Evolutionary conservation across 92 coral and sea anemone species (phyloP), one percentile per base, ranked within the genome.

Genomic region (Pocillopora grandis): DNA sequence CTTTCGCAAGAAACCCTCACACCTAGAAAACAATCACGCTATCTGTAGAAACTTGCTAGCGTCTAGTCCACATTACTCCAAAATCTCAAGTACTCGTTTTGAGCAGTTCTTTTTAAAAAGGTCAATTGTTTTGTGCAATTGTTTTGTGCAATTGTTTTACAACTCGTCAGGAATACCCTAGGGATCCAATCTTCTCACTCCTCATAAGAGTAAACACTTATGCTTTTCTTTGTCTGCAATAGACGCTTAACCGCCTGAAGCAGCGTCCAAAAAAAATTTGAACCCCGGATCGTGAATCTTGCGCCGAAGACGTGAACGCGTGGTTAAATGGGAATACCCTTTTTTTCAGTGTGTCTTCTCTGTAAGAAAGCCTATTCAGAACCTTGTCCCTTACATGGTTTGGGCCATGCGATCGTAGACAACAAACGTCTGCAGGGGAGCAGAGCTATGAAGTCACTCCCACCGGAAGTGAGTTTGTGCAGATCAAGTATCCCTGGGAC

Each of bases 401-500:
- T 83, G 27, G 72, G 71, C 75, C 79, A 74, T 76, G 77, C 76
- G 20, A 42, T 78, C 18, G 52, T 31, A 49, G 66, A 84, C 65
- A 77, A 68, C 76, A 68, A 3, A 17, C 12, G 14, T 56, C 9
- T 82, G 49, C 85, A 91, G 19, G 68, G 57, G 76, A 91, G 90
- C 18, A 89, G 76, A 52, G 96, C 98, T 12, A 67, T 86, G 20
- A 75, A 84, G 21, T 88, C 98, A 70, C 93, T 94, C 72, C 98
- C 95, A 59, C 96, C 88, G 83, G 98, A 90, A 78, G 88, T 96
- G 31, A 92, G 89, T 56, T 87, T 96, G 9, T 96, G 98, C 76
- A 84, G 77, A 70, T 94, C 98, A 64, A 87, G 92, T 72, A 85
- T 96, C 68, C 98, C 98, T 75, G 96, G 98, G 33, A 84, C 89